Evolutionary conservation across 2,888 invertebrate species (phyloP).

Genomic region (Sarcophaga variegata): DNA sequence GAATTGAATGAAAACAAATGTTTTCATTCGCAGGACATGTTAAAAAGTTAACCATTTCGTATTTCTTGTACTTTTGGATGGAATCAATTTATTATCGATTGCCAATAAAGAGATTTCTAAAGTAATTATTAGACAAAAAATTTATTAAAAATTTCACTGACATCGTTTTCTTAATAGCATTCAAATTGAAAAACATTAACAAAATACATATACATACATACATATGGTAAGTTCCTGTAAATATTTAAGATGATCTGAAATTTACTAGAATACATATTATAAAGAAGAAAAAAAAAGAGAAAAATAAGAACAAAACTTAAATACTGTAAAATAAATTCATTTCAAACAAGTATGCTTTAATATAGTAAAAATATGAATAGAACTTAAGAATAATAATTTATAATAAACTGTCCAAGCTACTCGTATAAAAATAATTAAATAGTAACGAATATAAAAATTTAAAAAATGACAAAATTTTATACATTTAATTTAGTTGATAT

Average conservation of each 20-base stretch:
- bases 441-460: slow-evolving; percentile 7
- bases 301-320: slow-evolving; percentile 35
- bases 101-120: no score
- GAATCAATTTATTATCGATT: no score
- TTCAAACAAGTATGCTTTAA: slow-evolving; percentile 49
- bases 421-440: slow-evolving; percentile 15
- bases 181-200: no score
- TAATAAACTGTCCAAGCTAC: slow-evolving; percentile 23
- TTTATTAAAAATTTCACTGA: no score
- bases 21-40: no score
- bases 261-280: slow-evolving; percentile 9
- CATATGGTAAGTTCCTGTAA: slow-evolving; percentile 79
- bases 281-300: not conserved
- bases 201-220: not conserved
- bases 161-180: no score
- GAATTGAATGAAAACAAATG: no score
- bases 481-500: slow-evolving; percentile 48
- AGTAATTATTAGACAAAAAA: no score
- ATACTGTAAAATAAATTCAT: slow-evolving; percentile 52
- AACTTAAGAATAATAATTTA: slow-evolving; percentile 5
- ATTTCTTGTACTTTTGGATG: no score
- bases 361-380: slow-evolving; percentile 36
- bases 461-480: slow-evolving; percentile 33
- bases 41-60: no score
- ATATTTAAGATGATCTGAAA: slow-evolving; percentile 76